phyloP scores from a whole-genome alignment of 2,113 vertebrate genomes.

The Neotragus moschatus region DNA sequence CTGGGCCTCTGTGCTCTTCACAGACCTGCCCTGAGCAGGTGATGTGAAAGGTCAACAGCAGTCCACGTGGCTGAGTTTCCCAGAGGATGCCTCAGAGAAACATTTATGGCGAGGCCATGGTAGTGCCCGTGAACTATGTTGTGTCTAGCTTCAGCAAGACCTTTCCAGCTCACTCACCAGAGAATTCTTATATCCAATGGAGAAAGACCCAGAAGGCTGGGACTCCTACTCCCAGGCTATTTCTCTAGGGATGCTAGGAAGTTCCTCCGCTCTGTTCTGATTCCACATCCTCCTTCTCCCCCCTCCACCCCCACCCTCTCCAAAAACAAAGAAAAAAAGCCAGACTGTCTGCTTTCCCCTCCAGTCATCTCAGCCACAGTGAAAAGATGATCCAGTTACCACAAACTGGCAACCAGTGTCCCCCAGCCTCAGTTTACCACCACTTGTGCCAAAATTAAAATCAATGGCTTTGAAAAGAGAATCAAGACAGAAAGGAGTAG shows the following conservation, averaged over 20 bases:
- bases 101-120: neutral
- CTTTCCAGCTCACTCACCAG: neutral
- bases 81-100: neutral
- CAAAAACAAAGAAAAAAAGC: neutral
- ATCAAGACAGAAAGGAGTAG: neutral
- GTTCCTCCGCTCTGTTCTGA: constrained; percentile 44
- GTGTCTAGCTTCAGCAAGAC: neutral
- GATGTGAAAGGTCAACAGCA: neutral
- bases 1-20: neutral
- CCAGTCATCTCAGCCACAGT: constrained; percentile 66
- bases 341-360: constrained; percentile 14
- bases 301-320: neutral
- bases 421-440: neutral
- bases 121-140: neutral
- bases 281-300: neutral
- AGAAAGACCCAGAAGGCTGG: neutral
- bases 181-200: neutral
- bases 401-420: constrained; percentile 36
- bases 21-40: neutral
- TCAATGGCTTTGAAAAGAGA: constrained; percentile 20
- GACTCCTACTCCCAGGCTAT: neutral
- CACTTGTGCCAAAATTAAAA: neutral
- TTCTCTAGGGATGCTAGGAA: constrained; percentile 63
- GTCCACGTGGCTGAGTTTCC: neutral
- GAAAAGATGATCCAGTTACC: constrained; percentile 67